phyloP scores from a whole-genome alignment of 2,113 vertebrate genomes.

The Danionella cerebrum region DNA sequence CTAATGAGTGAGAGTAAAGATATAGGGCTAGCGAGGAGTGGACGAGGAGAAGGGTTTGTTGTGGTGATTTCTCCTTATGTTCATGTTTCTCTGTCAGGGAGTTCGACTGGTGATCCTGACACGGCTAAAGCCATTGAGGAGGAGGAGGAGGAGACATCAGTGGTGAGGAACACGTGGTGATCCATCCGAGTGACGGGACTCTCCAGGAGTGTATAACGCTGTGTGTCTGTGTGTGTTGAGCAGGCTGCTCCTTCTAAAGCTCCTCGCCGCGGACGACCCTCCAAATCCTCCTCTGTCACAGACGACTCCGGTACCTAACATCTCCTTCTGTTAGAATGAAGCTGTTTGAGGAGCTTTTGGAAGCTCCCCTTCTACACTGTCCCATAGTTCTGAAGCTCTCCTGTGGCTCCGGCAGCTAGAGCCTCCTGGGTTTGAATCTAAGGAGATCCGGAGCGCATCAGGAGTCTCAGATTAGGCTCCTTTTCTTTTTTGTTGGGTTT shows the following conservation, averaged over 20 bases:
- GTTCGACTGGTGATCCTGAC: constrained; percentile 37
- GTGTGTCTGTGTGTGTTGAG: constrained; percentile 33
- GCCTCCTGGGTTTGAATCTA: no score
- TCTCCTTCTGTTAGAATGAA: no score
- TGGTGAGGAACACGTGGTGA: background rate
- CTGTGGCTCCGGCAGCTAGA: no score
- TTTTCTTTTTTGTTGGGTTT: no score
- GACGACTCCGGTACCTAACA: constrained; percentile 78
- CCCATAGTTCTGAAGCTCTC: no score
- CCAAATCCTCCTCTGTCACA: constrained; percentile 36
- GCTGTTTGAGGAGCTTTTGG: no score
- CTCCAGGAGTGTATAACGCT: background rate
- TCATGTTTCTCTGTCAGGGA: constrained; percentile 20
- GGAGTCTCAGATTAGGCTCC: no score
- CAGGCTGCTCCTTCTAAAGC: constrained; percentile 51
- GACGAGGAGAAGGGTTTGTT: background rate
- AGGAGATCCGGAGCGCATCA: no score
- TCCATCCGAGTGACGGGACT: background rate
- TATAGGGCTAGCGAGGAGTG: no score
- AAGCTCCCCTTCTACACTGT: no score
- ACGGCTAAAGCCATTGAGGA: background rate
- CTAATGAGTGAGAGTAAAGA: no score
- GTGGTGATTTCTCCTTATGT: background rate
- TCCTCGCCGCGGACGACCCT: constrained; percentile 53
- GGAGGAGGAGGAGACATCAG: background rate